These are phyloP conservation scores for Passer montanus DNA, from an alignment of 2,113 vertebrate species.

Conservation along the genomic window DNA sequence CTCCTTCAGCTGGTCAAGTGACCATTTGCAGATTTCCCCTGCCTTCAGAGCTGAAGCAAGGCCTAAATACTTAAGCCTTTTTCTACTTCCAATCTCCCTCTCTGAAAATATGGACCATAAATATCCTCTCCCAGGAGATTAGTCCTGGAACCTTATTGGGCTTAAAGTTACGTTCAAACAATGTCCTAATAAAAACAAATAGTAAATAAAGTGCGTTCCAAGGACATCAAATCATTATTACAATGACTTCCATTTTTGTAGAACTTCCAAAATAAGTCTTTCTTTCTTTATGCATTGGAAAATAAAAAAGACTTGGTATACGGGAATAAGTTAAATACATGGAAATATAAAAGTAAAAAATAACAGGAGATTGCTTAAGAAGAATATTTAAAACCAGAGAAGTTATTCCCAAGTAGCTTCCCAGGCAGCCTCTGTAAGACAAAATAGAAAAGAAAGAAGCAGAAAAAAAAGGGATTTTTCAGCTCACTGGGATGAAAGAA, in stretches of 20 bases:
- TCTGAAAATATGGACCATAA: conserved; percentile 55
- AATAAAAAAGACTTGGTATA: neutral
- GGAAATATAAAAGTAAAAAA: neutral
- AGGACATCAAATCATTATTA: conserved; percentile 15
- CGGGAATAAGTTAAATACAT: neutral
- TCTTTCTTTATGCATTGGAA: conserved; percentile 1
- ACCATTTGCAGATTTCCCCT: neutral
- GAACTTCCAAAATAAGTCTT: conserved; percentile 18
- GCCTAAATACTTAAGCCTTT: conserved; percentile 44
- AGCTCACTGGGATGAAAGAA: neutral
- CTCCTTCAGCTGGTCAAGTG: neutral
- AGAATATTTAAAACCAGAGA: neutral
- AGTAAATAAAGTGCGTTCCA: conserved; percentile 46
- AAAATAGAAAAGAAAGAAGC: neutral
- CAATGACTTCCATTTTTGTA: conserved; percentile 41
- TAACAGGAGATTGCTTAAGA: neutral
- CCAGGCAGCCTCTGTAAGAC: neutral
- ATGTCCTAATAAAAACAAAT: conserved; percentile 54
- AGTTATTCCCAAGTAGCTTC: conserved; percentile 3
- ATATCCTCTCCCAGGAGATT: conserved; percentile 47
- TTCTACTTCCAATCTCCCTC: conserved; percentile 12
- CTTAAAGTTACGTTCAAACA: conserved; percentile 21
- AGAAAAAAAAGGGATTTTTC: neutral
- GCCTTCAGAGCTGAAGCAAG: neutral
- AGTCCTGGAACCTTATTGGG: conserved; percentile 21